Percentiles rank a stretch among this genome's conserved stretches.
Conservation (phyloP, 2,797 vertebrate species). For the Rhinoraja longicauda region DNA sequence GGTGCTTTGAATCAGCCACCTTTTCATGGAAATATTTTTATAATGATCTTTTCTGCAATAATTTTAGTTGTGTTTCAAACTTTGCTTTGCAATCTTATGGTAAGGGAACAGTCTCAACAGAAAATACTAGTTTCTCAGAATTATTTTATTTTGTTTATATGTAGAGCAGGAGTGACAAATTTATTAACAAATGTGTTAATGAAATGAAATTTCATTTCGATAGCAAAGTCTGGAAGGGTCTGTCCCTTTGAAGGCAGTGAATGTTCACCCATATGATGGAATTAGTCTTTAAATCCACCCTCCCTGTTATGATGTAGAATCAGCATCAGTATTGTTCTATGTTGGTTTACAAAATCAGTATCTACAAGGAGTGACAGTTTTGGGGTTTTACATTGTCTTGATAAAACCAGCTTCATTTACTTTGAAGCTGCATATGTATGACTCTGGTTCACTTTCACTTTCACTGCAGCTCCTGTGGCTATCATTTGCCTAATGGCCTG, state of each 20-base stretch:
- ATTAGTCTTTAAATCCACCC: not conserved
- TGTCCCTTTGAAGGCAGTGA: not conserved
- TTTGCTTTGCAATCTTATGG: not conserved
- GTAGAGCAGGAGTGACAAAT: not conserved
- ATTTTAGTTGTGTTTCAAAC: not conserved
- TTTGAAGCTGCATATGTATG: constrained; percentile 16
- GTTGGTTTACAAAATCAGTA: not conserved
- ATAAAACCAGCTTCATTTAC: constrained; percentile 1
- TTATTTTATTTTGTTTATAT: not conserved
- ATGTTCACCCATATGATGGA: too few relatives aligned
- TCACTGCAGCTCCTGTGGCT: not conserved
- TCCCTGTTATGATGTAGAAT: not conserved
- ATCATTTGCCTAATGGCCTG: constrained; percentile 25
- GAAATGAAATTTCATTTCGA: not conserved
- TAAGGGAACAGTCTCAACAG: not conserved
- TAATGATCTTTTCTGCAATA: not conserved
- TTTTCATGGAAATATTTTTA: not conserved
- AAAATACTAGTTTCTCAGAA: not conserved
- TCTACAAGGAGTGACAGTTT: not conserved
- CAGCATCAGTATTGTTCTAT: not conserved
- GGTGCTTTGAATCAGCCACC: not conserved
- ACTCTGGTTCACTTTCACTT: not conserved
- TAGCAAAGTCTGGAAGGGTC: too few relatives aligned
- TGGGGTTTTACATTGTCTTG: constrained; percentile 1
- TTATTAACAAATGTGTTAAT: not conserved